Conservation (phyloP, 92 coral and sea anemone genomes). For the Actinernus sp. region DNA sequence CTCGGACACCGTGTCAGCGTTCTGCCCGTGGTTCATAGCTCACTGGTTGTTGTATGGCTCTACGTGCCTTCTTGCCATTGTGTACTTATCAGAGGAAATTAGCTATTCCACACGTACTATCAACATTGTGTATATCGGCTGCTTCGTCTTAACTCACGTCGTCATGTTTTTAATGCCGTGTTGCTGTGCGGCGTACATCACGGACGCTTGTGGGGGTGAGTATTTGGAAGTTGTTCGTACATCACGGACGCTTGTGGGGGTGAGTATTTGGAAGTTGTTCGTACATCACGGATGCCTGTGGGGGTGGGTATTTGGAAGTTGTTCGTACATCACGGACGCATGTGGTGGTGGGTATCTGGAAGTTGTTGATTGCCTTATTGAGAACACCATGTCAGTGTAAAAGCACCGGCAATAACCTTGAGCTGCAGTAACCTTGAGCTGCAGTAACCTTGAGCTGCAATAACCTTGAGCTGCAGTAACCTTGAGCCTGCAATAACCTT, state of each 20-base stretch:
- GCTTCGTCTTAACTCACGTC: constrained; percentile 47
- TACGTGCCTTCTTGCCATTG: constrained; percentile 53
- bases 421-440: no score
- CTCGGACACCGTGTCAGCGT: constrained; percentile 69
- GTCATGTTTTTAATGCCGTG: constrained; percentile 79
- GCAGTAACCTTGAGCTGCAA: no score
- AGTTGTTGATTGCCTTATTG: no score
- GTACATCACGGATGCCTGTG: constrained; percentile 73
- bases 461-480: no score
- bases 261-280: no score
- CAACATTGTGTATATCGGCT: constrained; percentile 50
- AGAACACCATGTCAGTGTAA: no score
- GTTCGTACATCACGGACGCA: constrained; percentile 71
- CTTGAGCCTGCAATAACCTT: no score
- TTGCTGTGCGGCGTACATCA: constrained; percentile 81
- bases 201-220: constrained; percentile 77
- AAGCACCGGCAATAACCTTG: no score
- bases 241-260: constrained; percentile 81
- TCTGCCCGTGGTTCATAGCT: constrained; percentile 75
- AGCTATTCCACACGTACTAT: constrained; percentile 16
- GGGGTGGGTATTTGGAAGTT: constrained; percentile 66
- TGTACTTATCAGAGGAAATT: constrained; percentile 68
- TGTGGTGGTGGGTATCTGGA: constrained; percentile 75
- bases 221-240: no score
- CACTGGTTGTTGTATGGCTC: constrained; percentile 79